Evolutionary conservation across 2,888 invertebrate genomes (phyloP).

Genomic region (Charanyca ferruginea): DNA sequence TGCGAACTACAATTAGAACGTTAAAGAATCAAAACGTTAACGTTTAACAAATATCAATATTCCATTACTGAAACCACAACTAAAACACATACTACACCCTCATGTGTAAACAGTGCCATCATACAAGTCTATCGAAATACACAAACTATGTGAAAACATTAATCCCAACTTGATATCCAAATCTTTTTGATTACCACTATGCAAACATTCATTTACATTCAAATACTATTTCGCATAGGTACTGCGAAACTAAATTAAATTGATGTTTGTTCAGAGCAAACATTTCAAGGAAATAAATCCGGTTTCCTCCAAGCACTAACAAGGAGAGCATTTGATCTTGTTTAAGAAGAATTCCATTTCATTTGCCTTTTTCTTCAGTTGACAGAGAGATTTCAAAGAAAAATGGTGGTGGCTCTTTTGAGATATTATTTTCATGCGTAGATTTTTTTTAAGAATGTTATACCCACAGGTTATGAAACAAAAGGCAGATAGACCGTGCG

Average conservation of each 20-base stretch:
- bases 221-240: slow-evolving; percentile 23
- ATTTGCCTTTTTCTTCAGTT: neutral
- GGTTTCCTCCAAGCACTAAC: slow-evolving; percentile 27
- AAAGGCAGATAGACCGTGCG: too few species aligned
- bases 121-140: neutral
- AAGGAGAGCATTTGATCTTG: slow-evolving; percentile 18
- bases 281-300: slow-evolving; percentile 42
- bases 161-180: slow-evolving; percentile 31
- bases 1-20: neutral
- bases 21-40: slow-evolving; percentile 22
- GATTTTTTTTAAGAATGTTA: neutral
- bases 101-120: slow-evolving; percentile 18
- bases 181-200: slow-evolving; percentile 44
- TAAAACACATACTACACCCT: slow-evolving; percentile 24
- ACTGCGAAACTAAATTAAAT: slow-evolving; percentile 49
- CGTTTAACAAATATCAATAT: slow-evolving; percentile 30
- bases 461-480: too few species aligned
- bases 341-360: slow-evolving; percentile 5
- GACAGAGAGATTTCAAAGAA: neutral
- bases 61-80: slow-evolving; percentile 37
- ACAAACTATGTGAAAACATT: slow-evolving; percentile 10
- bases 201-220: slow-evolving; percentile 56
- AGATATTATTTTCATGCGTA: neutral
- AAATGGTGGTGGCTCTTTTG: neutral
- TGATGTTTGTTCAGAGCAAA: slow-evolving; percentile 42